These are phyloP conservation scores for Trogon surrucura DNA, from an alignment of 2,113 vertebrate species.

Conservation along the genomic window DNA sequence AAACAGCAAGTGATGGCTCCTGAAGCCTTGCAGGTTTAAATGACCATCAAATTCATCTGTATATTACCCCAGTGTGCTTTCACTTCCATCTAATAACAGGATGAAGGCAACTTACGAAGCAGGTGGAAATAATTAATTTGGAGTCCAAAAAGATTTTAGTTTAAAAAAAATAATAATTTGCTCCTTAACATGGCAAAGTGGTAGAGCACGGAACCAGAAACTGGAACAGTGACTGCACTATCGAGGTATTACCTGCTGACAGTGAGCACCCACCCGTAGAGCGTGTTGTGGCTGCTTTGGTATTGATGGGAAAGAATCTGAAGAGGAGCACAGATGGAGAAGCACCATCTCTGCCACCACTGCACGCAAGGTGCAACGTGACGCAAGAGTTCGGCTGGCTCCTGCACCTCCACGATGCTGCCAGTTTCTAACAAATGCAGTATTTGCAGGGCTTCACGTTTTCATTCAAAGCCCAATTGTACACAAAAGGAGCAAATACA, in stretches of 20 bases:
- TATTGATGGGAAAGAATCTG: too few species aligned
- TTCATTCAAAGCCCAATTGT: neutral
- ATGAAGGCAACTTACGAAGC: neutral
- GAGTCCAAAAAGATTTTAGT: too few species aligned
- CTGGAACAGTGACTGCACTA: neutral
- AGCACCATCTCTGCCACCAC: neutral
- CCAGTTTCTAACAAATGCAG: neutral
- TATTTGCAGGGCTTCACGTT: neutral
- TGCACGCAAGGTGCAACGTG: neutral
- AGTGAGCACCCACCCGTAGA: accelerated
- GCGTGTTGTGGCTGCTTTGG: accelerated
- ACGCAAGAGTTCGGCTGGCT: accelerated
- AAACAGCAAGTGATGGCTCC: neutral
- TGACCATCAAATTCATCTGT: neutral
- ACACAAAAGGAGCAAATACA: neutral
- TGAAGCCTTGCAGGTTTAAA: neutral
- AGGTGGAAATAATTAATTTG: neutral
- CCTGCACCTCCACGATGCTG: neutral
- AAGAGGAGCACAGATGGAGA: neutral
- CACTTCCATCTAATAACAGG: neutral
- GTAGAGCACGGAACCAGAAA: neutral
- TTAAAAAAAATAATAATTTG: neutral
- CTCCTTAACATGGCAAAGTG: neutral
- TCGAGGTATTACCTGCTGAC: neutral
- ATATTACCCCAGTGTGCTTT: neutral